Evolutionary conservation across 2,797 vertebrate species (phyloP).

Genomic region (Caiman crocodilus): DNA sequence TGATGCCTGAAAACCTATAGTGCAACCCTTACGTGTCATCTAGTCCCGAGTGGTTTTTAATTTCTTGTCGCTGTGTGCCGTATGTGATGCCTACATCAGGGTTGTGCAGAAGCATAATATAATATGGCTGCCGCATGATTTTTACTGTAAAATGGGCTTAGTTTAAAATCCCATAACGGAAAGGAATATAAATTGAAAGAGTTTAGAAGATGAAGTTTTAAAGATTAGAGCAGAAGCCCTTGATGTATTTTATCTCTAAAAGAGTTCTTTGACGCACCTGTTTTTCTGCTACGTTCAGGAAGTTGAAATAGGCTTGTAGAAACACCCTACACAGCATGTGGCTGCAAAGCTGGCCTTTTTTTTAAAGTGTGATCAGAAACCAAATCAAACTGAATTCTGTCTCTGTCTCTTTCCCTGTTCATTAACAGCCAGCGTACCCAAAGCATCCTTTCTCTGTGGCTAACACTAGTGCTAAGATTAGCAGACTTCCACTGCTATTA

Average conservation of each 20-base stretch:
- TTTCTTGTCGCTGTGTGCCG: not conserved
- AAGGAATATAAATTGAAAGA: not conserved
- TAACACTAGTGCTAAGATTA: not conserved
- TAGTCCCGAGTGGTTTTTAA: rapidly evolving
- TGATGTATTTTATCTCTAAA: not conserved
- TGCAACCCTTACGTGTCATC: not conserved
- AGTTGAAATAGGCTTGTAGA: not conserved
- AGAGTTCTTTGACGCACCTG: constrained; percentile 16
- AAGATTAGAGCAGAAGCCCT: not conserved
- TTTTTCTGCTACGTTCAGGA: not conserved
- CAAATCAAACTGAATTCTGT: not conserved
- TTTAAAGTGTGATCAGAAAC: not conserved
- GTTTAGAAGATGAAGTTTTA: not conserved
- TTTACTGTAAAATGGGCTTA: not conserved
- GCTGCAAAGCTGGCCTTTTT: not conserved
- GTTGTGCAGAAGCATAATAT: not conserved
- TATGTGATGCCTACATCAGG: not conserved
- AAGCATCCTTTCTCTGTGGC: not conserved
- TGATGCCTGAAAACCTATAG: not conserved
- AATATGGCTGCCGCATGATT: not conserved
- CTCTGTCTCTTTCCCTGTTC: not conserved
- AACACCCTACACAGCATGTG: not conserved
- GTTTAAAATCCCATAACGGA: not conserved
- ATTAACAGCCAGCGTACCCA: not conserved
- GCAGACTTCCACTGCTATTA: rapidly evolving